A percentile compares a stretch with the other conserved stretches of the same genome.
Conservation (phyloP, 2,888 invertebrate species). For the Melikaiella ostensackeni region DNA sequence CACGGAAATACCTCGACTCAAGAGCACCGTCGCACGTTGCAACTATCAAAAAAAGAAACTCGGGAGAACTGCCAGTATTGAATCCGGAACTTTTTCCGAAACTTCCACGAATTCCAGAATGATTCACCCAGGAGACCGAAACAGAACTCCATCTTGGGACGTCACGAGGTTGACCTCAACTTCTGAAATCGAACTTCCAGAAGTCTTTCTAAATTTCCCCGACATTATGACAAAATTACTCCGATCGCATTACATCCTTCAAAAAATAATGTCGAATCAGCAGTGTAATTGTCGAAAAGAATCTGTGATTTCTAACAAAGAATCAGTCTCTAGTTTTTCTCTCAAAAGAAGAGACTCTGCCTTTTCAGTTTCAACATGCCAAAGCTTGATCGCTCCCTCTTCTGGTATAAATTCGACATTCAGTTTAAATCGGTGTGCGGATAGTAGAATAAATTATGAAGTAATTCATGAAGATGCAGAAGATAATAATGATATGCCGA, state of each 20-base stretch:
- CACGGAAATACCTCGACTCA: constrained; percentile 47
- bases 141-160: constrained; percentile 56
- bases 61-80: constrained; percentile 49
- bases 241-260: constrained; percentile 43
- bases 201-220: constrained; percentile 58
- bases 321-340: constrained; percentile 55
- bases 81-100: constrained; percentile 60
- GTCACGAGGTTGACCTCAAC: constrained; percentile 55
- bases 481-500: neutral
- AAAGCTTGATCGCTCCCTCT: constrained; percentile 64
- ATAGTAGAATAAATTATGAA: neutral
- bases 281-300: constrained; percentile 48
- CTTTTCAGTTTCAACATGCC: constrained; percentile 68
- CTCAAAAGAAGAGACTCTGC: constrained; percentile 63
- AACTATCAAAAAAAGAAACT: constrained; percentile 41
- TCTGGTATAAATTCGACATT: constrained; percentile 62
- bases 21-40: constrained; percentile 41
- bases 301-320: constrained; percentile 54
- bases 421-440: constrained; percentile 48
- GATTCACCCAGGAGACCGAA: constrained; percentile 44
- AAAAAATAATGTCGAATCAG: constrained; percentile 44
- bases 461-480: neutral
- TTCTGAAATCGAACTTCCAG: constrained; percentile 62
- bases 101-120: constrained; percentile 53
- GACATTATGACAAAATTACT: constrained; percentile 51